Base-by-base conservation (phyloP, 2,888 invertebrate species). In the Leptura quadrifasciata region DNA sequence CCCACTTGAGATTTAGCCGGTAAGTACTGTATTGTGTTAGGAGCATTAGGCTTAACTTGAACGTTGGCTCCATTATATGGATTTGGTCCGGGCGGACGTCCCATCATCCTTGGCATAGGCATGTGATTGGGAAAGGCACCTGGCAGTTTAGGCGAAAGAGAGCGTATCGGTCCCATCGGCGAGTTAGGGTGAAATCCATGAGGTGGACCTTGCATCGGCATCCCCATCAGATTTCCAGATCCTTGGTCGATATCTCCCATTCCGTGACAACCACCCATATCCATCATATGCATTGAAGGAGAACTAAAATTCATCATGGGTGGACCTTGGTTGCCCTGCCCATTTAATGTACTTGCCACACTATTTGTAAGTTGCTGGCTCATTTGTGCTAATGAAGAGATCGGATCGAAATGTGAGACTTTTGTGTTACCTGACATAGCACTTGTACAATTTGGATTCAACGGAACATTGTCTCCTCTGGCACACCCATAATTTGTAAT, bases 1-100 rank as follows among this genome's bases (percentile, higher is more conserved):
- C 93, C 92, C 85, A 94, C 94, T 87, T 97, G 97, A n/a, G 98
- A 96, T 90, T 97, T 93, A 69, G 97, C 96, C 21, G 98, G 98
- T 89, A 98, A 93, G 91, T 98, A 98, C 91, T 98, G 98, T 88
- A 98, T 98, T 52, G 98, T 98, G 90, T 98, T 98, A 0, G 98
- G 98, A 12, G 98, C 97, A 89, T 96, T 97, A 10, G 98, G 96
- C 90, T 98, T 98, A 27, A 98, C 97, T 90, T 97, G 96, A 57
- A 97, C 95, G 89, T 96, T 98, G 61, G 95, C 93, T 81, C 94
- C 94, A 84, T 94, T 94, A 86, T 94, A 94, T 1, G 92, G 91
- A 86, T 91, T 92, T 65, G 80, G 80, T 58, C 88, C 92, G 70
- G 92, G 92, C 60, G 94, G 93, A 20, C 93, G 91, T 39, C 93